These are phyloP conservation scores for Ibycter americanus DNA, from an alignment of 2,797 vertebrate genomes.

Conservation along the genomic window DNA sequence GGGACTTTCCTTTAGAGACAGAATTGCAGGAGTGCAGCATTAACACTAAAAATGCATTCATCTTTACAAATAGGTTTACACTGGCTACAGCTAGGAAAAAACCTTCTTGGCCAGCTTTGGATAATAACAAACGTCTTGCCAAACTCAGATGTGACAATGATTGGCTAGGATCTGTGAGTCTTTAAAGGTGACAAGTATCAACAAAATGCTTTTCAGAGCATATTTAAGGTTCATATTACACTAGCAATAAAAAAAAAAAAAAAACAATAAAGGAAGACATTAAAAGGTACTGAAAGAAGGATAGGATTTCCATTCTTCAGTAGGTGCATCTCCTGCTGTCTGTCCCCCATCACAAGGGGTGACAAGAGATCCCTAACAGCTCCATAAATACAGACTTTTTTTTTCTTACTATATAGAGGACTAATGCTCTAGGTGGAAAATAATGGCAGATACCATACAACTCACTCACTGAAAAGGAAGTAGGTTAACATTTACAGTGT, in stretches of 20 bases:
- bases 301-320: not conserved
- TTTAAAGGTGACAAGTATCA: not conserved
- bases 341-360: fast-evolving
- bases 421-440: not conserved
- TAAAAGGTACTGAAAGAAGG: not conserved
- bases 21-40: not conserved
- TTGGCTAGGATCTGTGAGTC: not conserved
- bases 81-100: not conserved
- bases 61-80: not conserved
- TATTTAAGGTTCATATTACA: not conserved
- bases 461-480: not conserved
- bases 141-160: fast-evolving
- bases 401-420: not conserved
- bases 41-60: not conserved
- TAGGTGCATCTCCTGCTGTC: not conserved
- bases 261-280: not conserved
- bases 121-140: not conserved
- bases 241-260: not conserved
- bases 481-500: not conserved
- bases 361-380: not conserved
- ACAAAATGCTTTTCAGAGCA: not conserved
- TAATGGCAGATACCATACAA: not conserved
- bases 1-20: not conserved
- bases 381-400: fast-evolving
- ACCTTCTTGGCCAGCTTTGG: not conserved